Evolutionary conservation across 35 echinoderm and acorn worm species (phyloP).

Genomic region (Ophioderma brevispina): DNA sequence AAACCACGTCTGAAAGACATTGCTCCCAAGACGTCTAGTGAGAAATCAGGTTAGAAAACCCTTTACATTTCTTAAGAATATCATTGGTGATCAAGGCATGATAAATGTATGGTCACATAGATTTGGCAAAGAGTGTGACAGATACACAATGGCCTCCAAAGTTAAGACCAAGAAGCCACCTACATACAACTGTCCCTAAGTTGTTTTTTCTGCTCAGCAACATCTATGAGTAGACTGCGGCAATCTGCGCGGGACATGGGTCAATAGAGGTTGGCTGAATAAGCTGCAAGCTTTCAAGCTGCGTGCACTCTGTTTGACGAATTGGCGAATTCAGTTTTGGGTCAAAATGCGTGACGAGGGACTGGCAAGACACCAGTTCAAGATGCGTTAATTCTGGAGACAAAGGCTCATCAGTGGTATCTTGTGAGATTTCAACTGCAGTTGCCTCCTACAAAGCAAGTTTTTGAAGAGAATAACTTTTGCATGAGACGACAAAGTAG

Average conservation of each 20-base stretch:
- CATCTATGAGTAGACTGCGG: not conserved
- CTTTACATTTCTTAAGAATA: not conserved
- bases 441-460: not conserved
- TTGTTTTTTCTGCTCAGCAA: not conserved
- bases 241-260: not conserved
- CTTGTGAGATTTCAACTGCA: not conserved
- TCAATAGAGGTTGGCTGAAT: not conserved
- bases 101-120: not conserved
- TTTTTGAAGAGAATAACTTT: not conserved
- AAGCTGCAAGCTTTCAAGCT: not conserved
- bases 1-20: not conserved
- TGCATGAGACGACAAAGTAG: not conserved
- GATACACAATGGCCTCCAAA: not conserved
- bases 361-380: not conserved
- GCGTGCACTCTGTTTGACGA: not conserved
- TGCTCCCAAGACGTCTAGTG: not conserved
- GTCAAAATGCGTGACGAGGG: not conserved
- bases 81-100: not conserved
- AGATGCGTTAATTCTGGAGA: not conserved
- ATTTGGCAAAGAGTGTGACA: constrained; percentile 2
- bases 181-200: not conserved
- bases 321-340: not conserved
- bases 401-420: not conserved
- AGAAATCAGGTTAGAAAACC: not conserved
- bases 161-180: not conserved